phyloP scores from a whole-genome alignment of 2,888 invertebrate genomes.

The Branchellion lobata region DNA sequence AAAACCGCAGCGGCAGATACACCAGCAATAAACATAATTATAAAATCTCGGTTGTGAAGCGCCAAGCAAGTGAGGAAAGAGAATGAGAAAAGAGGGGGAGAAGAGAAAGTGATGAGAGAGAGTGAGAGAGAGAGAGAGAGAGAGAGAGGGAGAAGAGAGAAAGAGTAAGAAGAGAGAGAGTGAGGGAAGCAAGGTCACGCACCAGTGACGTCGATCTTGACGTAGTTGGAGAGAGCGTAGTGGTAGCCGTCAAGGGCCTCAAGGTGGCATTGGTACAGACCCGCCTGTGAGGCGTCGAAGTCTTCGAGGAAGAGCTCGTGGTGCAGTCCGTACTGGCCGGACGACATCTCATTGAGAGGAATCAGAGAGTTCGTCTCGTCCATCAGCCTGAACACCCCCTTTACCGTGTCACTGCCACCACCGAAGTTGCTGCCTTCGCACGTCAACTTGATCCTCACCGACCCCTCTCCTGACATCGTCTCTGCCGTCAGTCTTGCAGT shows the following conservation, averaged over 20 bases:
- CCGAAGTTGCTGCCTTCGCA: background rate
- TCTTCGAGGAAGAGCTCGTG: slow-evolving; percentile 5
- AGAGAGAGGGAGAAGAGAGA: too few species aligned
- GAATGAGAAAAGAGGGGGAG: too few species aligned
- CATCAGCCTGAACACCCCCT: background rate
- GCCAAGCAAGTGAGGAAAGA: too few species aligned
- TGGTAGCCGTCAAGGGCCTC: background rate
- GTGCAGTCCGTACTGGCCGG: background rate
- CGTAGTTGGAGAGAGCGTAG: slow-evolving; percentile 4
- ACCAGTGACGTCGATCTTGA: background rate
- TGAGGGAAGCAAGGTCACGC: too few species aligned
- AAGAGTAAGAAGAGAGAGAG: too few species aligned
- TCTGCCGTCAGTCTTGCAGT: background rate
- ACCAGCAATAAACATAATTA: too few species aligned
- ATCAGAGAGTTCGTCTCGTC: background rate
- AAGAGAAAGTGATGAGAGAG: too few species aligned
- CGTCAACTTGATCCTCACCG: slow-evolving; percentile 1
- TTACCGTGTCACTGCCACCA: background rate
- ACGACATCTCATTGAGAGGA: background rate
- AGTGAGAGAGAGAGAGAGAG: too few species aligned
- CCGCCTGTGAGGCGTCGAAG: slow-evolving; percentile 10
- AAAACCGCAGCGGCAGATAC: too few species aligned
- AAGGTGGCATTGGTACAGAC: background rate
- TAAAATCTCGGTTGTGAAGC: too few species aligned
- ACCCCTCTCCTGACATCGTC: background rate